phyloP scores from a whole-genome alignment of 2,888 invertebrate species.

The Dynastes maya region DNA sequence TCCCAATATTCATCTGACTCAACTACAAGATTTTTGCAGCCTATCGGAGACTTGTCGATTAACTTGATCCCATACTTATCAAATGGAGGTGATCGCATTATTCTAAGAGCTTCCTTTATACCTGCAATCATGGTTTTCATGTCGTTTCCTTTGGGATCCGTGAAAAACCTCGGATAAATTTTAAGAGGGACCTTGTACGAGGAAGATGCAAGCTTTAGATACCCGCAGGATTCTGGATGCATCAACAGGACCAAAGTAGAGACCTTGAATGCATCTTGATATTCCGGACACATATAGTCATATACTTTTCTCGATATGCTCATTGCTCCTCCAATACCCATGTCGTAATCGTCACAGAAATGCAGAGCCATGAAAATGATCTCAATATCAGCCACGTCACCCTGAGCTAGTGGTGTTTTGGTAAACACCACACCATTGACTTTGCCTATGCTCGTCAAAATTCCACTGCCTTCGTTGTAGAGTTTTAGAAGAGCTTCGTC shows the following conservation, averaged over 20 bases:
- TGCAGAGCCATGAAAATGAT: not conserved
- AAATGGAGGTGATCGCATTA: conserved; percentile 71
- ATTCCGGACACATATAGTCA: conserved; percentile 72
- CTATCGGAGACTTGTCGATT: conserved; percentile 70
- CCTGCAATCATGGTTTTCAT: conserved; percentile 65
- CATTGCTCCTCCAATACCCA: conserved; percentile 61
- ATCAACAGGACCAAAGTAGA: conserved; percentile 77
- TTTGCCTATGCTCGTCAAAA: conserved; percentile 74
- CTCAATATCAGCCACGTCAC: conserved; percentile 58
- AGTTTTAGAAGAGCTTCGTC: conserved; percentile 66
- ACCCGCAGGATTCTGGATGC: conserved; percentile 80
- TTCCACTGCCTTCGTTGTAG: conserved; percentile 71
- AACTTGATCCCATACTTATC: conserved; percentile 69
- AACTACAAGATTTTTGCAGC: conserved; percentile 69
- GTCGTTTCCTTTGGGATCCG: conserved; percentile 72
- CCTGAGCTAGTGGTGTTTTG: conserved; percentile 29
- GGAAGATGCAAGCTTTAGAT: conserved; percentile 78
- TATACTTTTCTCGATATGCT: conserved; percentile 74
- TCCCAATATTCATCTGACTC: conserved; percentile 73
- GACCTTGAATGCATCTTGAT: conserved; percentile 68
- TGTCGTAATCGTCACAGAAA: conserved; percentile 7
- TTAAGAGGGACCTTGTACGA: conserved; percentile 81
- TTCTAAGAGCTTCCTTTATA: conserved; percentile 71
- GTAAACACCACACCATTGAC: conserved; percentile 77
- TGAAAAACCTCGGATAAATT: conserved; percentile 86